Percentiles rank a stretch among this genome's conserved stretches.
phyloP scores from a whole-genome alignment of 2,797 vertebrate species.

The Ataeniobius toweri region DNA sequence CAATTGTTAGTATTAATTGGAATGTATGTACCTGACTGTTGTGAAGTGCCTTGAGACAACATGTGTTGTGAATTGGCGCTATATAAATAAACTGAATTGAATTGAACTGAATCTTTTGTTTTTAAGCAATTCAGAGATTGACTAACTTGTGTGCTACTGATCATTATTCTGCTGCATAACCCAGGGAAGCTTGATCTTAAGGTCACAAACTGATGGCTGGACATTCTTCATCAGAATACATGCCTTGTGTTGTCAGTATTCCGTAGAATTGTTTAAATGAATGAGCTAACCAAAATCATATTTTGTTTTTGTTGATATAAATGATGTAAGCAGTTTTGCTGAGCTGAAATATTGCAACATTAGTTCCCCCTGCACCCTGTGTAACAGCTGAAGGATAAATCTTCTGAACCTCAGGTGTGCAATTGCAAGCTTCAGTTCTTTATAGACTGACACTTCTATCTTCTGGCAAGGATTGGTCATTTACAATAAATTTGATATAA shows the following conservation, averaged over 20 bases:
- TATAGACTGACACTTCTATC: conserved; percentile 46
- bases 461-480: conserved; percentile 51
- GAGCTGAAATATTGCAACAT: conserved; percentile 12
- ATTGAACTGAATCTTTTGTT: no score
- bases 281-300: conserved; percentile 6
- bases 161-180: no score
- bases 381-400: conserved; percentile 35
- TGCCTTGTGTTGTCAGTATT: conserved; percentile 16
- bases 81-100: no score
- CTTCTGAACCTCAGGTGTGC: conserved; percentile 28
- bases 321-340: conserved; percentile 15
- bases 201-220: no score
- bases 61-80: no score
- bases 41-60: no score
- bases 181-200: no score
- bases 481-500: conserved; percentile 65
- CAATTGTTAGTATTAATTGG: no score
- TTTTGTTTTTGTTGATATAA: conserved; percentile 11
- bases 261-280: conserved; percentile 1
- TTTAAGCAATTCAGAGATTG: no score
- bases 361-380: conserved; percentile 4
- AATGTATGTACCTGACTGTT: no score
- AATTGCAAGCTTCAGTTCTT: conserved; percentile 33
- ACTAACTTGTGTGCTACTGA: no score
- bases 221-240: no score